Evolutionary conservation across 2,113 vertebrate genomes (phyloP).

Genomic region (Campylomormyrus numenius): DNA sequence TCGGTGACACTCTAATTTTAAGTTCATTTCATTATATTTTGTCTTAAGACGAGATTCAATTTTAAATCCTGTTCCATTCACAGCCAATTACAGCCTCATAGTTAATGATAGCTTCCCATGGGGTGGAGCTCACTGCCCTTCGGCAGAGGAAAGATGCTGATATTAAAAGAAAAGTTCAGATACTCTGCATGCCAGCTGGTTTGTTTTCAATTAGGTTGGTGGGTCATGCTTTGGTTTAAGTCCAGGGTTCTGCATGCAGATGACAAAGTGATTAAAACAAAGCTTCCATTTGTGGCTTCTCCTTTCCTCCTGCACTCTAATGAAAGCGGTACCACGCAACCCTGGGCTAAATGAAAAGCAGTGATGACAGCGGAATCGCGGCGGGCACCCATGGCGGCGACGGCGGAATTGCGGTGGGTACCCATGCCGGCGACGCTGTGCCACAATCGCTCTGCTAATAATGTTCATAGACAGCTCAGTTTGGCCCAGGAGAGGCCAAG

Average conservation of each 20-base stretch:
- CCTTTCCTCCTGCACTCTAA: no score
- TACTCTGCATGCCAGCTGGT: not conserved
- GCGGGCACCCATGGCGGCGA: no score
- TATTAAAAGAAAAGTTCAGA: not conserved
- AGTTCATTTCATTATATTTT: slow-evolving; percentile 4
- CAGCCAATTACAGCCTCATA: slow-evolving; percentile 4
- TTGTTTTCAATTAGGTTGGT: slow-evolving; percentile 10
- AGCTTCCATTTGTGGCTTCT: not conserved
- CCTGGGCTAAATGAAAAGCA: not conserved
- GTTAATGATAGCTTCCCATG: not conserved
- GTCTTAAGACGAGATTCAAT: slow-evolving; percentile 1
- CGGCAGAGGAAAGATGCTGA: not conserved
- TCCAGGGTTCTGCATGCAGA: not conserved
- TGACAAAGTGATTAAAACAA: not conserved
- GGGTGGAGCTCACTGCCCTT: not conserved
- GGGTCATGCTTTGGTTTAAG: not conserved
- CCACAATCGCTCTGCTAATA: not conserved
- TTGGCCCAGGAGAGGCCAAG: not conserved
- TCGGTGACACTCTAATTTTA: not conserved
- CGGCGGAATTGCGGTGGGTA: no score
- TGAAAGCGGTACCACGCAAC: not conserved
- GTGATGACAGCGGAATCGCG: not conserved
- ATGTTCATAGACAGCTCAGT: not conserved
- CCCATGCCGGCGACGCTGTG: not conserved
- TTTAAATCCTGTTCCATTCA: not conserved